Evolutionary conservation across 2,888 invertebrate genomes (phyloP).

Genomic region (Andrena praecox): DNA sequence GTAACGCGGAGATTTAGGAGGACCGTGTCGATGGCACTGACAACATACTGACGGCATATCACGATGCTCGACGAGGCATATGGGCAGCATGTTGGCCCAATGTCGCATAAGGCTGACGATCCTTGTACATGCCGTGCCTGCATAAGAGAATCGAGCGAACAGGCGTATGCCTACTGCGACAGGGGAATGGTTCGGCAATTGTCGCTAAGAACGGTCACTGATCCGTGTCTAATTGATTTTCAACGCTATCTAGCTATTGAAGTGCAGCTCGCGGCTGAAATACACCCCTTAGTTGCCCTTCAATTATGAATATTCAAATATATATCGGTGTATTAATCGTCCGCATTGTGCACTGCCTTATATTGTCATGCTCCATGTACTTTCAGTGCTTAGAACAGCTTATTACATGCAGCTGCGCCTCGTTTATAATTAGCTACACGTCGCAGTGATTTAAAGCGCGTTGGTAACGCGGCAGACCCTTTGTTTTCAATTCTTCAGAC

Average conservation of each 20-base stretch:
- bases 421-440: slow-evolving; percentile 4
- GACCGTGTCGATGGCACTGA: slow-evolving; percentile 55
- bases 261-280: background rate
- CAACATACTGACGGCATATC: slow-evolving; percentile 43
- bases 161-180: background rate
- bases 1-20: slow-evolving; percentile 54
- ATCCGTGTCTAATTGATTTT: slow-evolving; percentile 10
- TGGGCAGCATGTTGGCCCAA: slow-evolving; percentile 42
- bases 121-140: slow-evolving; percentile 19
- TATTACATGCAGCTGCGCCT: slow-evolving; percentile 13
- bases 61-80: slow-evolving; percentile 44
- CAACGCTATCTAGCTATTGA: background rate
- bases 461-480: background rate
- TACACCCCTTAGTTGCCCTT: background rate
- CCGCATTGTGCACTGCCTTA: background rate
- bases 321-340: background rate
- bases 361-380: background rate
- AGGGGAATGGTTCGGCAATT: slow-evolving; percentile 2
- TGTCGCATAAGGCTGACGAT: slow-evolving; percentile 50
- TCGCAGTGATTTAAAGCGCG: background rate
- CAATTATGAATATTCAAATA: no score
- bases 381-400: slow-evolving; percentile 2
- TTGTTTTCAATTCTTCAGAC: background rate
- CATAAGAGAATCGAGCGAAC: slow-evolving; percentile 25
- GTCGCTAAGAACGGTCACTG: slow-evolving; percentile 6